Evolutionary conservation across 1,140 invertebrate genomes (phyloP), one percentile per base, ranked within the genome.

Genomic region (Sminthurides bifidus): DNA sequence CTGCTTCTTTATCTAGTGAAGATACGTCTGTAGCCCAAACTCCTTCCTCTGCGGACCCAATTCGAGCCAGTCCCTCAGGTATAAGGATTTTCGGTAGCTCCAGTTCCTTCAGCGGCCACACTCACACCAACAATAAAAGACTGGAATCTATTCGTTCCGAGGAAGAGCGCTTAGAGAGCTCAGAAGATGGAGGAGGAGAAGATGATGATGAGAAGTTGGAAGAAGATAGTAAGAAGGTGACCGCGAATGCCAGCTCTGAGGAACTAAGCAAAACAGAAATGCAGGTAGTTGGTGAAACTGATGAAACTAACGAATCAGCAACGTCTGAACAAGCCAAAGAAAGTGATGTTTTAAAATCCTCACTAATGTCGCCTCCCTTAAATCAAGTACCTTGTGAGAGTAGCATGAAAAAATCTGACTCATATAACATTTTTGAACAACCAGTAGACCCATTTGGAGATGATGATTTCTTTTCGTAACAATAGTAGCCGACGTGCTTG

Each of bases 351-450:
- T n/a, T n/a, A n/a, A n/a, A n/a, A n/a, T n/a, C n/a, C n/a, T n/a
- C n/a, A n/a, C n/a, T n/a, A n/a, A n/a, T n/a, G n/a, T n/a, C n/a
- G n/a, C n/a, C n/a, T n/a, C n/a, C n/a, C n/a, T n/a, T n/a, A n/a
- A n/a, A n/a, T n/a, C n/a, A n/a, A n/a, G n/a, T n/a, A n/a, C n/a
- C n/a, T n/a, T n/a, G n/a, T n/a, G n/a, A n/a, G n/a, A n/a, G n/a
- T n/a, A n/a, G 49, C n/a, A 59, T 65, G 63, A 65, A 65, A 52
- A 65, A 65, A 37, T 59, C 57, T 19, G 59, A 65, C 21, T 65
- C 63, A 1, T 65, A 55, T 37, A 61, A 61, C 48, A 65, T 65
- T 51, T 65, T 65, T 43, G 43, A 61, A 17, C 51, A 54, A 33
- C 52, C 40, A 19, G 54, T 49, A 29, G 63, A 65, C 54, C 63